Base-by-base conservation (phyloP, 2,888 invertebrate species). In the Agonopterix alstromeriana region DNA sequence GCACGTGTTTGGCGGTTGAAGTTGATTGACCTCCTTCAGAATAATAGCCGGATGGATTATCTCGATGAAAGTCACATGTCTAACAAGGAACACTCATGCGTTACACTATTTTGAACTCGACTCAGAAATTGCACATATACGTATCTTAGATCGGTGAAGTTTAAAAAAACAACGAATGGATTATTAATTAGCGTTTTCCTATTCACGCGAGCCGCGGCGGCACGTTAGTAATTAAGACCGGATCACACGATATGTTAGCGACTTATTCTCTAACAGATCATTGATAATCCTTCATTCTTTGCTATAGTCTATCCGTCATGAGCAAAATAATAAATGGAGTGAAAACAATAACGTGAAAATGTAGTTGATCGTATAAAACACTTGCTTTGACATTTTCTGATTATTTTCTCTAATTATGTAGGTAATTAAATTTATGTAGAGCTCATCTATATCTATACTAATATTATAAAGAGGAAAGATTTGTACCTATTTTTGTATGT, bases 171-270 rank as follows among this genome's bases (percentile, higher is more conserved):
- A 49, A 58, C 54, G 60, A 61, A 70, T 58, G 56, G 55, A 61
- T 74, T 73, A 79, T 78, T 78, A 77, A 73, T 73, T 67, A 65
- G 59, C 53, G 58, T 63, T 70, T 65, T 70, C 65, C 69, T 71
- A 70, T 70, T 73, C 69, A 73, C 72, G 69, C 67, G 57, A 70
- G 54, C 65, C 49, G 48, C 51, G 55, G 51, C 56, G 56, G 59
- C 61, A 53, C 59, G 60, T 53, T 50, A 54, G 60, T 67, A 71
- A 73, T 74, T 77, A 73, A 72, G 59, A 58, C 55, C 50, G 60
- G 65, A 70, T 79, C 77, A 70, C 77, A 80, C 76, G 72, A 70
- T 73, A 68, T 60, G 69, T 64, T 61, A 58, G 61, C 65, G 55
- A 62, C 58, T 59, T 65, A 65, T 69, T 71, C 63, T 70, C 54